Base-by-base conservation (phyloP, 2,888 invertebrate species). In the Auanema freiburgensis region DNA sequence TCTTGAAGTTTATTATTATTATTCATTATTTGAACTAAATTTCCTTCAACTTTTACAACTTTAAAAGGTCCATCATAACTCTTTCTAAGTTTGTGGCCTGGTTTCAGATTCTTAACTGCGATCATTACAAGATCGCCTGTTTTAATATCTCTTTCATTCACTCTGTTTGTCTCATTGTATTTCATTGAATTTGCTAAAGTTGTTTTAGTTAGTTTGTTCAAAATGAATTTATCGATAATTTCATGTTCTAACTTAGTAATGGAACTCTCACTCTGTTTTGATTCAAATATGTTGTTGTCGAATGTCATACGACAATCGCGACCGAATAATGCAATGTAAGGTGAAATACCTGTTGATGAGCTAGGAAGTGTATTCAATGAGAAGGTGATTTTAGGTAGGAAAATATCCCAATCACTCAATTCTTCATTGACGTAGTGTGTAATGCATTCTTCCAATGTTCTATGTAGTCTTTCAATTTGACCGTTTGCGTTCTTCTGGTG, bases 391-490 rank as follows among this genome's bases (percentile, higher is more conserved):
- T 51, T 21, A 11, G 14, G 24, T 2, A 59, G 4, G 16, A 41
- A 57, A 6, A 5, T 14, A 43, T 63, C 63, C 63, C 63, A 63
- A 41, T 63, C 52, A 8, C 14, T 49, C 14, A 40, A 23, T 2
- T 42, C 42, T 21, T 42, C 18, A 23, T 42, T 42, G 11, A 58
- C 51, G 46, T 59, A 63, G 4, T 18, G 14, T 5, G 52, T 18
- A 3, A 63, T n/a, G 14, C 41, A 21, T 51, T 59, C 44, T n/a
- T 59, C 59, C 11, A 59, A 16, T 21, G 52, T 59, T 2, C 23
- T 1, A 16, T 59, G 21, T 16, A 50, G 8, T 33, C 51, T n/a
- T 52, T 59, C 59, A 1, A 53, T 51, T 52, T 59, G 59, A 12
- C 59, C 59, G 10, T 59, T 51, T 1, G 23, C 33, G 16, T 23